Percentiles rank a stretch among this genome's conserved stretches.
These are phyloP conservation scores for Dasyprocta punctata DNA, from an alignment of 2,113 vertebrate genomes.

Conservation along the genomic window DNA sequence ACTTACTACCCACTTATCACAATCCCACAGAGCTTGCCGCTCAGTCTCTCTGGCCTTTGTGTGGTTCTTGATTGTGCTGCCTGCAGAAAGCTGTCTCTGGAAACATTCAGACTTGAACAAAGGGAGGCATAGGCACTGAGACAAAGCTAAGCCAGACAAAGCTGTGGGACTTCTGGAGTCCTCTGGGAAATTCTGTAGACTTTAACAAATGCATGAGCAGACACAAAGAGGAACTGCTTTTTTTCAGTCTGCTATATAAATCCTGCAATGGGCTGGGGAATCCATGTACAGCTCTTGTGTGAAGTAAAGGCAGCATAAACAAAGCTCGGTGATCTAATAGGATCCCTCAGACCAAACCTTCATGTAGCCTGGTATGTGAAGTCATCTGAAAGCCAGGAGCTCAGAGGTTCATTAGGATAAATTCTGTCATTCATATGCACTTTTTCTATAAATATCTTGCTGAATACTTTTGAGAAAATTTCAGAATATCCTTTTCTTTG, in stretches of 20 bases:
- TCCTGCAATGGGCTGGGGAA: background rate
- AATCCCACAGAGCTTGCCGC: background rate
- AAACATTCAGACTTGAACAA: constrained; percentile 26
- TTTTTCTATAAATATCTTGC: background rate
- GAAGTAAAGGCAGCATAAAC: background rate
- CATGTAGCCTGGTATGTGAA: fast-evolving
- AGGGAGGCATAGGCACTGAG: background rate
- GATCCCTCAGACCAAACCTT: background rate
- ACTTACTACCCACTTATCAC: background rate
- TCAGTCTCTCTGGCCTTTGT: background rate
- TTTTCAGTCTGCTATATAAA: background rate
- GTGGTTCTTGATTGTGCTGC: background rate
- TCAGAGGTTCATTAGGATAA: background rate
- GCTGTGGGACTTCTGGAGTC: background rate
- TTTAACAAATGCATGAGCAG: constrained; percentile 31
- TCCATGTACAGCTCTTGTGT: background rate
- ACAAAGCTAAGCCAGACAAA: background rate
- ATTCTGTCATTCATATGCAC: background rate
- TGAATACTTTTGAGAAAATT: background rate
- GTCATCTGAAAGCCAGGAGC: background rate
- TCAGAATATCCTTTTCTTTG: background rate
- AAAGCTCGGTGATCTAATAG: background rate
- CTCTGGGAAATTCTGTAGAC: constrained; percentile 6
- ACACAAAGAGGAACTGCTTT: background rate
- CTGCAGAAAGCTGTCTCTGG: background rate